phyloP scores from a whole-genome alignment of 2,113 vertebrate genomes.

The Murina feae region DNA sequence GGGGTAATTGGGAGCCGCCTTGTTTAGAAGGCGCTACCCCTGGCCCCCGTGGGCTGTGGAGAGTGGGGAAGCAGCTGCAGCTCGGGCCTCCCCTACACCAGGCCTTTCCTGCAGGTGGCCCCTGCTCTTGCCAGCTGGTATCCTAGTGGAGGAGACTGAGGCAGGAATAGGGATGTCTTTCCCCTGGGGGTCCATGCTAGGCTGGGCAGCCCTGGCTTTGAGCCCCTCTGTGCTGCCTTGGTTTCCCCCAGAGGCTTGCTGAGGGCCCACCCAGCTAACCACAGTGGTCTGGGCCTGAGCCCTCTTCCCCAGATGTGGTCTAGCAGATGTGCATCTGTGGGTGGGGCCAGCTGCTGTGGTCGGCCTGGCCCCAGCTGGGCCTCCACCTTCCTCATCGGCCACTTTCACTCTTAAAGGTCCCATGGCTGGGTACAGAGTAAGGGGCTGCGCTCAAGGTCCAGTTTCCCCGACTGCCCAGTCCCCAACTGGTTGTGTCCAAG shows the following conservation, averaged over 20 bases:
- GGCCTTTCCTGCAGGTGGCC: neutral
- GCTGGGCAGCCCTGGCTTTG: neutral
- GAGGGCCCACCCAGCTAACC: neutral
- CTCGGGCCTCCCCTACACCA: neutral
- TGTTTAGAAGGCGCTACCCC: neutral
- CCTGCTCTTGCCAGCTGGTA: neutral
- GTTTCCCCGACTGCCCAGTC: too few species aligned
- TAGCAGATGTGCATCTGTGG: neutral
- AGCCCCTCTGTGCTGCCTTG: neutral
- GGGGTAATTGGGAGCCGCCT: neutral
- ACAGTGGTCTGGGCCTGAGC: neutral
- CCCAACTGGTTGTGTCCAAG: fast-evolving
- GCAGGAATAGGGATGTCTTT: neutral
- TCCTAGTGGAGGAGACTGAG: neutral
- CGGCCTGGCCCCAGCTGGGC: too few species aligned
- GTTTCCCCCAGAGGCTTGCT: neutral
- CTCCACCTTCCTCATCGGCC: neutral
- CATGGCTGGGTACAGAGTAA: fast-evolving
- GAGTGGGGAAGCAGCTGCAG: neutral
- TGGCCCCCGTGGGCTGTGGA: neutral
- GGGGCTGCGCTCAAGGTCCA: neutral
- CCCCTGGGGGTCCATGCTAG: neutral
- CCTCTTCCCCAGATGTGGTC: neutral
- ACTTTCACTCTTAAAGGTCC: neutral
- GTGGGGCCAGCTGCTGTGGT: neutral